Percentiles rank a stretch among this genome's conserved stretches.
These are phyloP conservation scores for Apteryx owenii DNA, from an alignment of 2,113 vertebrate genomes.

Conservation along the genomic window DNA sequence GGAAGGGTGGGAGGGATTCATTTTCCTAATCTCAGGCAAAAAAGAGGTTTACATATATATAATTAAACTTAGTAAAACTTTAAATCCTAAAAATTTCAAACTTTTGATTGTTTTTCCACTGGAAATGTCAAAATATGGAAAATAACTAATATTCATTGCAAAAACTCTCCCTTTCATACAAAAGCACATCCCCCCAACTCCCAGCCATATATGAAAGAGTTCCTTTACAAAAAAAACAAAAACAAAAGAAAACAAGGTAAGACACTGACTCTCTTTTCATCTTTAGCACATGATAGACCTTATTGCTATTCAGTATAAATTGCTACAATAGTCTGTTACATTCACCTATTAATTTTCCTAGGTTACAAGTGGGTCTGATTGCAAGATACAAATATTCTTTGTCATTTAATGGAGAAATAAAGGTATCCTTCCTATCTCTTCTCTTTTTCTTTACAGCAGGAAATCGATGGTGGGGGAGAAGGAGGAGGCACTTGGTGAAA, in stretches of 20 bases:
- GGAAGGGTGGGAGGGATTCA: background rate
- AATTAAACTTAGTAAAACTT: background rate
- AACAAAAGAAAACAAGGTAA: background rate
- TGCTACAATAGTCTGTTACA: background rate
- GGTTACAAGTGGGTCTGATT: background rate
- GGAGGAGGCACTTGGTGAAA: background rate
- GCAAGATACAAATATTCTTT: background rate
- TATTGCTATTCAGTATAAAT: background rate
- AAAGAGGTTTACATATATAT: background rate
- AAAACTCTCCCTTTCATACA: background rate
- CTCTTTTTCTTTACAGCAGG: background rate
- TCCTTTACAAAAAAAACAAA: background rate
- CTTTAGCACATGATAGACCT: background rate
- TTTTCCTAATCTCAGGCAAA: background rate
- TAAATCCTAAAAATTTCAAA: background rate
- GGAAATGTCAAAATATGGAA: background rate
- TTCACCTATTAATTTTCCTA: background rate
- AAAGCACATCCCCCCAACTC: rapidly evolving
- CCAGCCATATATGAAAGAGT: background rate
- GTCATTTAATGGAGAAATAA: background rate
- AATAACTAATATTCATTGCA: background rate
- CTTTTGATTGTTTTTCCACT: background rate
- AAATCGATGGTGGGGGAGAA: background rate
- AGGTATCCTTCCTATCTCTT: background rate
- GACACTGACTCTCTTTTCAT: background rate